phyloP scores from a whole-genome alignment of 1,140 invertebrate species.

The Zophobas atratus region DNA sequence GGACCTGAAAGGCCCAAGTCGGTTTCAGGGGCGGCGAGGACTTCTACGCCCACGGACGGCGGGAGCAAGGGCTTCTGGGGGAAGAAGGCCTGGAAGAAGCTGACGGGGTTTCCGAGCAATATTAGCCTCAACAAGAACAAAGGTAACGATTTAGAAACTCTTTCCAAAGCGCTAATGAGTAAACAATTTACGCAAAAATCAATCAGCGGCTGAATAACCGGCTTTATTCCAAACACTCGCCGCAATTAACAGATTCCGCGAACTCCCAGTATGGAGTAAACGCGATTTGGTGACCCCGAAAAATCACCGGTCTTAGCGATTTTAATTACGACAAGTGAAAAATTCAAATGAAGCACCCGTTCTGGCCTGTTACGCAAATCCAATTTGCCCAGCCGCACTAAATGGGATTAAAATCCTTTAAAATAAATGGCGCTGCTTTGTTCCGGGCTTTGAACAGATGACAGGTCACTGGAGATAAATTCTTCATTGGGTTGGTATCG shows the following conservation, averaged over 20 bases:
- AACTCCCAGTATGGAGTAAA: background rate
- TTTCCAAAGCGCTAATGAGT: conserved; percentile 5
- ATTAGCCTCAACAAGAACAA: conserved; percentile 77
- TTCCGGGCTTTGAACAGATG: conserved; percentile 21
- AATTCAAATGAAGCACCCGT: conserved; percentile 15
- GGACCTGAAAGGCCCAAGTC: conserved; percentile 53
- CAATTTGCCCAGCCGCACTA: conserved; percentile 17
- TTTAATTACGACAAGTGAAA: conserved; percentile 1
- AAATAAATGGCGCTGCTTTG: conserved; percentile 28
- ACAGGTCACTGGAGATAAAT: conserved; percentile 13
- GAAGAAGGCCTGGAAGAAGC: conserved; percentile 83
- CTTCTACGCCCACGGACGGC: conserved; percentile 37
- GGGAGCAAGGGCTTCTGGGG: conserved; percentile 75
- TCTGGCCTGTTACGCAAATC: conserved; percentile 10
- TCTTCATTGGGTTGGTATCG: background rate
- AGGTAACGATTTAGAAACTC: conserved; percentile 65
- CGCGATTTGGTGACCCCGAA: background rate
- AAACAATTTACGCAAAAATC: background rate
- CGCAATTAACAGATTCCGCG: background rate
- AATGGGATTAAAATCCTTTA: conserved; percentile 35
- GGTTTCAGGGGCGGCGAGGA: conserved; percentile 38
- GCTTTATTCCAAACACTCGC: background rate
- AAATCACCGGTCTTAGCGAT: background rate
- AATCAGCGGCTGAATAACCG: background rate
- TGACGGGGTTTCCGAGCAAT: conserved; percentile 79